These are phyloP conservation scores for Pelagia noctiluca DNA, from an alignment of 30 jellyfish, hydroid and myxozoan genomes.

Conservation along the genomic window DNA sequence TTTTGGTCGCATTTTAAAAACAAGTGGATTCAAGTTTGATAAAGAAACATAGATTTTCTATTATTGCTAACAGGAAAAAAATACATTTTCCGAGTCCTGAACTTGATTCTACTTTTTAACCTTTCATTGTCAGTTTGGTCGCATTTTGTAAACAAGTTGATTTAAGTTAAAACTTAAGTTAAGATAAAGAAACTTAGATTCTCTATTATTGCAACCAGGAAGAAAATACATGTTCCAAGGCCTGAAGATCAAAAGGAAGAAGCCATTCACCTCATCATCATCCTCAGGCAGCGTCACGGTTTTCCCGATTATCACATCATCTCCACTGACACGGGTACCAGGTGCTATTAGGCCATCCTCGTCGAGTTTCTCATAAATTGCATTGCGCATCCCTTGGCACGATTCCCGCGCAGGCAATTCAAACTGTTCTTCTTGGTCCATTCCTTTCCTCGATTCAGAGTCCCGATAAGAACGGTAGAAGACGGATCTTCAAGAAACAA, in stretches of 20 bases:
- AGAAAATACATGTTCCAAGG: not conserved
- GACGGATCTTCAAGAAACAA: slow-evolving; percentile 80
- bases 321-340: slow-evolving; percentile 99
- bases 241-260: not conserved
- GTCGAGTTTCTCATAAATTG: slow-evolving; percentile 96
- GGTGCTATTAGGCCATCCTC: slow-evolving; percentile 99
- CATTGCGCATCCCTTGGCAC: slow-evolving; percentile 95
- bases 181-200: no score
- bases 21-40: no score
- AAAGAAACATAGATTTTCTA: no score
- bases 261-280: slow-evolving; percentile 92
- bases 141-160: no score
- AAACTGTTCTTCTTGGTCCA: slow-evolving; percentile 95
- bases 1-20: no score
- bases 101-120: no score
- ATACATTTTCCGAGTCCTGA: no score
- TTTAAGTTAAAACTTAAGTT: no score
- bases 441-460: slow-evolving; percentile 87
- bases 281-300: slow-evolving; percentile 96
- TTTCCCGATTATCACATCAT: slow-evolving; percentile 98
- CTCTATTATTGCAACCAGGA: no score
- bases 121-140: no score
- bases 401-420: slow-evolving; percentile 92
- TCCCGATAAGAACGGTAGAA: slow-evolving; percentile 99
- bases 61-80: no score